Base-by-base conservation (phyloP, 2,797 vertebrate species). In the Mormyrus hasselquistii region DNA sequence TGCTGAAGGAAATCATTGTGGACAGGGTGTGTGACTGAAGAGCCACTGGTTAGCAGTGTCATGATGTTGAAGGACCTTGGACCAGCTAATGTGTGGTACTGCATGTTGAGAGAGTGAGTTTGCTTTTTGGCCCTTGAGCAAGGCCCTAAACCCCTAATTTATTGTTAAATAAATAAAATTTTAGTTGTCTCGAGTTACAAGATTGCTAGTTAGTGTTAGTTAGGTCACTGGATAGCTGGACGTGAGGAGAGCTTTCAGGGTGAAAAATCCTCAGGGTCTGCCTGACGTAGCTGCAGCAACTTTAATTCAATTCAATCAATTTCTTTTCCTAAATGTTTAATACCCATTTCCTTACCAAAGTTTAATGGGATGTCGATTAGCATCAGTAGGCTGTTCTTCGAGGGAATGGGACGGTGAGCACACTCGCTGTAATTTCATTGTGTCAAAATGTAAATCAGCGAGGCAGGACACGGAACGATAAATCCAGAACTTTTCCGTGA, bases 281-380 rank as follows among this genome's bases (percentile, higher is more conserved):
- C 44, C 41, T 85, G 49, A 50, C 9, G 25, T 53, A 52, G 41
- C n/a, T 52, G 47, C 49, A 50, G 44, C 83, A 85, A 50, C n/a
- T 50, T 49, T n/a, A 84, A 84, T 52, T 85, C n/a, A 29, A 85
- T 25, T 29, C 44, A 29, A 22, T 84, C 49, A 49, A 12, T 52
- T 84, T 47, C 50, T 29, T 16, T 5, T 14, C 44, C 44, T 25
- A 34, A 52, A n/a, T 29, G n/a, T 34, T 85, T 52, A 85, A 52
- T 85, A 85, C 83, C 83, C 49, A 29, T 85, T 85, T 85, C n/a
- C 49, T 52, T n/a, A 82, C 83, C 49, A 7, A 25, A 85, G 22
- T 53, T 85, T 22, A 85, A 85, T 85, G 83, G 44, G 22, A 52
- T 85, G 47, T 53, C 10, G 83, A 85, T 52, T 52, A 52, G 83